These are phyloP conservation scores for Bugulina stolonifera DNA, from an alignment of 2,888 invertebrate species.

Conservation along the genomic window DNA sequence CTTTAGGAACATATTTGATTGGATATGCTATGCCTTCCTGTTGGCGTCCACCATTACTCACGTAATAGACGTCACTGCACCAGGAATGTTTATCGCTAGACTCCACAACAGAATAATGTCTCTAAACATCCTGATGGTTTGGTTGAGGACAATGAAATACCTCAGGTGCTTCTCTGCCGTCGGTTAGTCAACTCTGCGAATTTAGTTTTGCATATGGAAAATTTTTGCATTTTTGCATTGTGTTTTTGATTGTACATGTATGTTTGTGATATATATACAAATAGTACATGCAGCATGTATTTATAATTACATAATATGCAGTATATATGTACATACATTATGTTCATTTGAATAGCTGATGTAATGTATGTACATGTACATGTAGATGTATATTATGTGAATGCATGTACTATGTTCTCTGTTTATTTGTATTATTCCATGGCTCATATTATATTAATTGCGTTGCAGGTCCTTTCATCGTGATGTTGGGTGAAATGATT, in stretches of 20 bases:
- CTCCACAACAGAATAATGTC: conserved; percentile 46
- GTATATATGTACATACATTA: neutral
- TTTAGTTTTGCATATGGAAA: too few relatives aligned
- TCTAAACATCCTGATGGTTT: conserved; percentile 46
- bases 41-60: conserved; percentile 41
- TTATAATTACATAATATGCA: neutral
- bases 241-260: too few relatives aligned
- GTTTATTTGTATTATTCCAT: too few relatives aligned
- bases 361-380: too few relatives aligned
- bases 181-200: too few relatives aligned
- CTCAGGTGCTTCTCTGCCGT: conserved; percentile 43
- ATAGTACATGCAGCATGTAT: too few relatives aligned
- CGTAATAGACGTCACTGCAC: conserved; percentile 39
- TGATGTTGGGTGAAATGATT: conserved; percentile 48
- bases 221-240: too few relatives aligned
- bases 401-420: too few relatives aligned
- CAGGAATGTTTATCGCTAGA: conserved; percentile 38
- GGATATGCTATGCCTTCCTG: conserved; percentile 45
- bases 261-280: too few relatives aligned
- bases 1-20: conserved; percentile 51
- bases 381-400: too few relatives aligned
- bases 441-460: neutral
- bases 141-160: conserved; percentile 49
- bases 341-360: neutral
- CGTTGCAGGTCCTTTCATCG: conserved; percentile 50